Evolutionary conservation across 2,797 vertebrate species (phyloP), one percentile per base, ranked within the genome.

Genomic region (Nannoperca obscura): DNA sequence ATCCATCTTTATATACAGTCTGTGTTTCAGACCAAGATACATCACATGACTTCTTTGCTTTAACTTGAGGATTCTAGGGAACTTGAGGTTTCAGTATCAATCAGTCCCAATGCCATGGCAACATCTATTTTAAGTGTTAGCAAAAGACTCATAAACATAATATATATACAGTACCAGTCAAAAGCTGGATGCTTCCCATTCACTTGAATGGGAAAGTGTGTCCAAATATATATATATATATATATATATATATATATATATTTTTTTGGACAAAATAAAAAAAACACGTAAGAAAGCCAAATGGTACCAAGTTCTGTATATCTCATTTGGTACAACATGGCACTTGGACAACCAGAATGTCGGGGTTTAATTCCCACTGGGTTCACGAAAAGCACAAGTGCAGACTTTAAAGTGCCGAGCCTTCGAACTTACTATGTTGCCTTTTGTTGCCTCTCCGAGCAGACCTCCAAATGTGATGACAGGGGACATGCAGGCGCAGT

Each of bases 401-500:
- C 30, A 11, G 67, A 66, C 68, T 63, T 78, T 50, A 24, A 62
- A 44, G 66, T 22, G 47, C 20, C 6, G n/a, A 32, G 47, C 24
- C 70, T 55, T 73, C 4, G 89, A 94, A 98, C 97, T 98, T 94
- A 99, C 97, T 94, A 99, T 98, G 96, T 97, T 98, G 95, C 94
- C 94, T 94, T 98, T 95, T 89, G 98, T 99, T 83, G 97, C 97
- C 96, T 99, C 98, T 86, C 98, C 98, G 86, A 99, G 97, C 91
- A 99, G 95, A 89, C 98, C 98, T 92, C 98, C 98, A 85, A 99
- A 99, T 91, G 98, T 99, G 96, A 99, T 98, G 96, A 99, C 98
- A 85, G 98, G 98, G 90, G 98, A 99, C 98, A 99, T 99, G 95
- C 98, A 99, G 95, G 98, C 98, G 93, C 97, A 99, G 95, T 99